Base-by-base conservation (phyloP, 2,888 invertebrate genomes). In the Scaptodrosophila latifasciaeformis region DNA sequence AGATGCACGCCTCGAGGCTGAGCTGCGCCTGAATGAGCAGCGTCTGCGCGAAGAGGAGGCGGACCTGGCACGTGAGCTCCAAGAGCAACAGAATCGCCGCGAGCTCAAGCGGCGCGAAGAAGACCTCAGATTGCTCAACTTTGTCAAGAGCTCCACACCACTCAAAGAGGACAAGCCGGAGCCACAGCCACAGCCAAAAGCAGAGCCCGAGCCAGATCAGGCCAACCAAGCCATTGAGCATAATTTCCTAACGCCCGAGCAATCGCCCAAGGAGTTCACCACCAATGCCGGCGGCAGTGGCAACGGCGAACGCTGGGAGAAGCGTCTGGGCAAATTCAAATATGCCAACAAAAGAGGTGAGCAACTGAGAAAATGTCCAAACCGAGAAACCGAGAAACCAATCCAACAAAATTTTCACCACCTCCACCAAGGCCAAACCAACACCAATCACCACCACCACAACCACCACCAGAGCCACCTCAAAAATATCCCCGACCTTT, bases 341-440 rank as follows among this genome's bases (percentile, higher is more conserved):
- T 87, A 88, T 70, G 87, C 61, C 59, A 85, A 87, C 62, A 86
- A 88, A 70, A 88, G 88, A 88, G 89, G 89, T 89, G 82, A 81
- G 79, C 72, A 68, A 65, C 57, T 54, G 49, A 45, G n/a, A 58
- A 61, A 67, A 62, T 58, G 54, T 12, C 46, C 55, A 40, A 63
- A 43, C 45, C 43, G 48, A 68, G 43, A 53, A 47, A 49, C 44
- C 24, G 15, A 40, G 15, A 49, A 30, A 34, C 6, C 42, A 18
- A 12, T 19, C 13, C 31, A 46, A 10, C 17, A 19, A 50, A 21
- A 45, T n/a, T n/a, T n/a, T n/a, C n/a, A n/a, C n/a, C n/a, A n/a
- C n/a, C n/a, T n/a, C n/a, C 39, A 39, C 18, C 24, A 21, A 27
- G 4, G 30, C 15, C 19, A 50, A 50, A 17, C 30, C 7, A 49